A percentile compares a stretch with the other conserved stretches of the same genome.
Evolutionary conservation across 1,140 invertebrate species (phyloP).

Genomic region (Leptinotarsa defecta): DNA sequence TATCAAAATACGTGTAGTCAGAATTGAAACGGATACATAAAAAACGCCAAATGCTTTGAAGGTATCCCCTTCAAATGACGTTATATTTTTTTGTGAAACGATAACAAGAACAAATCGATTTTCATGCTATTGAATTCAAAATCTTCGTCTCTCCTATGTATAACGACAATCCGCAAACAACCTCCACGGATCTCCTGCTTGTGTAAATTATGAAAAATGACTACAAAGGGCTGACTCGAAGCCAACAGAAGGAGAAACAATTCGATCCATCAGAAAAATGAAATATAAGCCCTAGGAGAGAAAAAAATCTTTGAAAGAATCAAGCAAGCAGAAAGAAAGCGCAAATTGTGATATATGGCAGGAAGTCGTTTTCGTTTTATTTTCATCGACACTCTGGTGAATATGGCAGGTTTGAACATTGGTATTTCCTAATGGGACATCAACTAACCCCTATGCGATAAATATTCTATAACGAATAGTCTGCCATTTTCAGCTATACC

Average conservation of each 20-base stretch:
- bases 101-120: no score
- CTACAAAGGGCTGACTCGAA: not conserved
- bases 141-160: no score
- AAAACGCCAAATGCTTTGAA: no score
- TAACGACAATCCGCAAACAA: no score
- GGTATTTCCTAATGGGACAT: slow-evolving; percentile 26
- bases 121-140: no score
- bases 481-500: not conserved
- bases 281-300: slow-evolving; percentile 3
- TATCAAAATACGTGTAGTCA: no score
- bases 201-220: not conserved
- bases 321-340: slow-evolving; percentile 4
- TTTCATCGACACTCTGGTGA: slow-evolving; percentile 22
- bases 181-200: no score
- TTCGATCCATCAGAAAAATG: not conserved
- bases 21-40: no score
- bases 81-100: no score
- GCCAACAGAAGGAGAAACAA: slow-evolving; percentile 5
- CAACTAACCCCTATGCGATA: slow-evolving; percentile 10
- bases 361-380: slow-evolving; percentile 16
- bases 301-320: not conserved
- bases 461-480: slow-evolving; percentile 16
- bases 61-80: no score
- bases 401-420: slow-evolving; percentile 24
- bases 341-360: slow-evolving; percentile 21